A percentile compares a stretch with the other conserved stretches of the same genome.
Conservation (phyloP, 2,797 vertebrate genomes). For the Cetoscarus ocellatus region DNA sequence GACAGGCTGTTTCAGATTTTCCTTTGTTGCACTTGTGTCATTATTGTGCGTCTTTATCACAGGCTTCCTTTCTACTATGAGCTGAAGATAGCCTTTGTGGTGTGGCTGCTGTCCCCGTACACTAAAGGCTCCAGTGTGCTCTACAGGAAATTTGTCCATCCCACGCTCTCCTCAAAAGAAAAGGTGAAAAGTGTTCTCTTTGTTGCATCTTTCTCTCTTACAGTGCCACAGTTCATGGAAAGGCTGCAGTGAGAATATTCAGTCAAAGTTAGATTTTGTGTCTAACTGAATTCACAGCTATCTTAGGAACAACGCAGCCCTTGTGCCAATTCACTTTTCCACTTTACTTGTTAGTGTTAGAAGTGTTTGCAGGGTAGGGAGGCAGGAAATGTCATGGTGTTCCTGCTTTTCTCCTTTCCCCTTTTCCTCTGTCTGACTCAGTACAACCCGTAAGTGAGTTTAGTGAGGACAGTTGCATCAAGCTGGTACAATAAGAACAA, state of each 20-base stretch:
- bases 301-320: constrained; percentile 34
- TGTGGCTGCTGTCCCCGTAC: constrained; percentile 98
- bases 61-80: constrained; percentile 99
- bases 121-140: constrained; percentile 98
- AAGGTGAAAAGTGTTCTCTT: constrained; percentile 87
- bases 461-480: constrained; percentile 14
- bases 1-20: constrained; percentile 1
- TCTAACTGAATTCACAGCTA: constrained; percentile 25
- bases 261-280: constrained; percentile 26
- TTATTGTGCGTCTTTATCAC: constrained; percentile 55
- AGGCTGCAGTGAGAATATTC: constrained; percentile 18
- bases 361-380: constrained; percentile 25
- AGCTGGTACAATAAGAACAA: constrained; percentile 14
- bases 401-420: constrained; percentile 49
- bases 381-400: constrained; percentile 58
- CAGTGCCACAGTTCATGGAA: constrained; percentile 16
- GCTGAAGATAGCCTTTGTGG: constrained; percentile 98
- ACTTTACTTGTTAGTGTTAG: constrained; percentile 49
- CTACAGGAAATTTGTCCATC: constrained; percentile 99
- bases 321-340: constrained; percentile 50
- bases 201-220: constrained; percentile 33
- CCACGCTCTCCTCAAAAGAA: constrained; percentile 98
- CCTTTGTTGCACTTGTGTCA: constrained; percentile 12
- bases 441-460: constrained; percentile 55
- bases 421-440: constrained; percentile 44